Base-by-base conservation (phyloP, 2,888 invertebrate genomes). In the Platynereis dumerilii region DNA sequence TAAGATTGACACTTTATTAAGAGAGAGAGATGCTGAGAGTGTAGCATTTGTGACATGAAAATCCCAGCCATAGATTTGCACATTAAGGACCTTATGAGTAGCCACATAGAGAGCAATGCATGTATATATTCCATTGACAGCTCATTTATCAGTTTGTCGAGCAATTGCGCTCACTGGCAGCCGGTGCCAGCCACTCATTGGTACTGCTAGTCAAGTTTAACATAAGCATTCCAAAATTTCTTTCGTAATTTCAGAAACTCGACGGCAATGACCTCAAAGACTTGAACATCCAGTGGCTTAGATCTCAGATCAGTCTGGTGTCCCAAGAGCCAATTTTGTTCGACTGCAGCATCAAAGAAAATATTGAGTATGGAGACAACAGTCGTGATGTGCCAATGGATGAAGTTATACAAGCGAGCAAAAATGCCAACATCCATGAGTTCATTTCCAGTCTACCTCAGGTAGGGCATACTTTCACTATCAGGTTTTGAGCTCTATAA, bases 301-400 rank as follows among this genome's bases (percentile, higher is more conserved):
- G 96, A 66, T 87, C 89, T 53, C 90, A 92, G 71, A 88, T 96
- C 67, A 94, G 94, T 2, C 91, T 96, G 68, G 95, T 96, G 1
- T 92, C 93, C 2, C 96, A 96, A 85, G 96, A 96, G 78, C 96
- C 95, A 0, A 90, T 92, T 0, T 87, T 96, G 0, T 96, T 96
- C 84, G 92, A 94, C 81, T 88, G 92, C 65, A 91, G 92, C 7
- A 93, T 96, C 65, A 88, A 87, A 0, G 92, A 96, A 73, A 97
- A 97, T 83, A 96, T 97, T 72, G 91, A 92, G 0, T 96, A 96
- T 79, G 96, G 96, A 2, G 92, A 93, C 79, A 93, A 92, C 79
- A 84, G 86, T 0, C 85, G 90, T 17, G 80, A 76, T 0, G 89
- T 91, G 0, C 77, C 86, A 1, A 88, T 89, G 84, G 88, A 89